Percentiles rank a stretch among this genome's conserved stretches.
phyloP scores from a whole-genome alignment of 1,140 invertebrate species.

The Campodea augens region DNA sequence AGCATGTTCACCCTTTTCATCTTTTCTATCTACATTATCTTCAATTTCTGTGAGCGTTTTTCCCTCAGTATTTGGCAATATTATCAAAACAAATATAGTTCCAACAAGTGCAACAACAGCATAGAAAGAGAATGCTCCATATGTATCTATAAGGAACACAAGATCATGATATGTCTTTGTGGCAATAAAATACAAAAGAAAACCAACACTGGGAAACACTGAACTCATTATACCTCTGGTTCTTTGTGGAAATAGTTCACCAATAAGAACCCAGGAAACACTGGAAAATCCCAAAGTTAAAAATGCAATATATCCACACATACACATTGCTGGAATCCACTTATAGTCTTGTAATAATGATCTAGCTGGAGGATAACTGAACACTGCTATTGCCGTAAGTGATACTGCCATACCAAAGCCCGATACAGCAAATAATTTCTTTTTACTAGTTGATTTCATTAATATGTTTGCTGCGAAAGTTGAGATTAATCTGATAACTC shows the following conservation, averaged over 20 bases:
- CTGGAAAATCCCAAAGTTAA: slow-evolving; percentile 30
- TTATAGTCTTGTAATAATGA: no score
- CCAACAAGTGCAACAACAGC: slow-evolving; percentile 40
- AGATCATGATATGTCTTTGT: slow-evolving; percentile 49
- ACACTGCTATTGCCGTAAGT: no score
- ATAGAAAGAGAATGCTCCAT: slow-evolving; percentile 50
- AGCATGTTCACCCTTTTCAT: no score
- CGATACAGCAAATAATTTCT: no score
- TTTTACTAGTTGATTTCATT: no score
- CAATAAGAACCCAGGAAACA: slow-evolving; percentile 51
- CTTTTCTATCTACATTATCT: no score
- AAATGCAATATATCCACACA: neutral
- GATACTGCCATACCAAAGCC: no score
- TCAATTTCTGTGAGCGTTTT: slow-evolving; percentile 53
- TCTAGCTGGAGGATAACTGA: no score
- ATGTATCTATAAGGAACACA: slow-evolving; percentile 30
- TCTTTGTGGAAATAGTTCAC: slow-evolving; percentile 47
- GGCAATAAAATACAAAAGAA: slow-evolving; percentile 47
- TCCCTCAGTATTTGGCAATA: slow-evolving; percentile 62
- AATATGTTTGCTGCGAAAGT: no score
- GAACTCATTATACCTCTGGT: slow-evolving; percentile 44
- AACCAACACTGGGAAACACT: slow-evolving; percentile 39
- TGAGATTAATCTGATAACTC: no score
- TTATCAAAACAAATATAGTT: slow-evolving; percentile 40
- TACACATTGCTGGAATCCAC: neutral